Evolutionary conservation across 2,888 invertebrate genomes (phyloP).

Genomic region (Adelognathus sp.): DNA sequence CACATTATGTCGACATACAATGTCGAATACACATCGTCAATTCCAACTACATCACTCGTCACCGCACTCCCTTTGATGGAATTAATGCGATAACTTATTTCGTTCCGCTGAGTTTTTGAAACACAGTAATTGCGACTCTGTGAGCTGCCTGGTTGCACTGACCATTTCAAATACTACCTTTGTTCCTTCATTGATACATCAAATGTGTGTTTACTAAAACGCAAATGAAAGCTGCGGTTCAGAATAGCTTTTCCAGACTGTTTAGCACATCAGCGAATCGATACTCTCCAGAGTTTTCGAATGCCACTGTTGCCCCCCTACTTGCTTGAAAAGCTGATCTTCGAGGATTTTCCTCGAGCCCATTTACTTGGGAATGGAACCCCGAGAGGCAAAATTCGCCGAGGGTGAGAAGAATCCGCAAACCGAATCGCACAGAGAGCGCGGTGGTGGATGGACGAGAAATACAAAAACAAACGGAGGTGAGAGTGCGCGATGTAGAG

Average conservation of each 20-base stretch:
- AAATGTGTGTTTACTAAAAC: not conserved
- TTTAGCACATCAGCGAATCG: not conserved
- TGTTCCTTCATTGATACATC: not conserved
- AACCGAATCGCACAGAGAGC: constrained; percentile 40
- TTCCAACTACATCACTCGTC: too few species aligned
- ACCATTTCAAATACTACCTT: too few species aligned
- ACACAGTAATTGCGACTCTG: too few species aligned
- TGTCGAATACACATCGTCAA: too few species aligned
- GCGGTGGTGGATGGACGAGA: constrained; percentile 13
- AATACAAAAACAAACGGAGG: not conserved
- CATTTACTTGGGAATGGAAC: not conserved
- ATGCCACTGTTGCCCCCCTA: not conserved
- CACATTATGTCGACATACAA: too few species aligned
- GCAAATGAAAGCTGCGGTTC: not conserved
- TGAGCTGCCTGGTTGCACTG: too few species aligned
- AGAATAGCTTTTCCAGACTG: not conserved
- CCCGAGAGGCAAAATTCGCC: constrained; percentile 7
- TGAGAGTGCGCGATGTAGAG: not conserved
- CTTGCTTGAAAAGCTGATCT: not conserved
- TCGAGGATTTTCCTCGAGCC: not conserved
- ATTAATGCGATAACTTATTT: too few species aligned
- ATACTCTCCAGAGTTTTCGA: not conserved
- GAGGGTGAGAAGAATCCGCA: constrained; percentile 19
- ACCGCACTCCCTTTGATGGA: too few species aligned
- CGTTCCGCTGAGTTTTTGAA: too few species aligned